Evolutionary conservation across 2,113 vertebrate species (phyloP).

Genomic region (Oreochromis niloticus): DNA sequence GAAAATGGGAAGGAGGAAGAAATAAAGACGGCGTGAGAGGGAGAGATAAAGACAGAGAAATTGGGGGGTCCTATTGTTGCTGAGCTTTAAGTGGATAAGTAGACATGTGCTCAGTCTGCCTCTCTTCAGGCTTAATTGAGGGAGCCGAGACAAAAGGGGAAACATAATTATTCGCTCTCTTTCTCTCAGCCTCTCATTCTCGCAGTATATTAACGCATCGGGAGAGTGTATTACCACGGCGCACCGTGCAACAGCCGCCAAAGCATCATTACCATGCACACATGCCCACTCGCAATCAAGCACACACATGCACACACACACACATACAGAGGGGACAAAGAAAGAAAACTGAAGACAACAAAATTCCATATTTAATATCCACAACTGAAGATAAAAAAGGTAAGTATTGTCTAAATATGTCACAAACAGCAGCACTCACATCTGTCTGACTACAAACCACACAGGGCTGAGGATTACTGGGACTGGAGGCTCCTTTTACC

Average conservation of each 20-base stretch:
- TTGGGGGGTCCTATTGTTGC: constrained; percentile 63
- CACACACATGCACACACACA: neutral
- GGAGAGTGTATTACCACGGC: constrained; percentile 42
- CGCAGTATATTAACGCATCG: constrained; percentile 41
- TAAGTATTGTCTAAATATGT: neutral
- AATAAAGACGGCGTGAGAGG: neutral
- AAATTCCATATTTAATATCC: neutral
- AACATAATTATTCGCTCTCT: constrained; percentile 61
- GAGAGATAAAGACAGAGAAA: constrained; percentile 6
- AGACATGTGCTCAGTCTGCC: constrained; percentile 56
- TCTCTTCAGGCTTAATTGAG: constrained; percentile 68
- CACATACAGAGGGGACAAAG: constrained; percentile 17
- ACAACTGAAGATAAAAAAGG: neutral
- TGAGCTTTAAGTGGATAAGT: constrained; percentile 63
- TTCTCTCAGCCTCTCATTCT: constrained; percentile 32
- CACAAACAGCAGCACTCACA: neutral
- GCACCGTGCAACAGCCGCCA: constrained; percentile 15
- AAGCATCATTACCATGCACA: constrained; percentile 33
- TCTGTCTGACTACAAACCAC: neutral
- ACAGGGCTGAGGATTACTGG: neutral
- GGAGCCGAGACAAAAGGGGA: constrained; percentile 67
- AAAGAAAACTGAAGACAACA: neutral
- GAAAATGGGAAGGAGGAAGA: neutral
- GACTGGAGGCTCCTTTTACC: neutral
- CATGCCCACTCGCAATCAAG: neutral